Base-by-base conservation (phyloP, 2,888 invertebrate genomes). In the Gandaritis pyraliata region DNA sequence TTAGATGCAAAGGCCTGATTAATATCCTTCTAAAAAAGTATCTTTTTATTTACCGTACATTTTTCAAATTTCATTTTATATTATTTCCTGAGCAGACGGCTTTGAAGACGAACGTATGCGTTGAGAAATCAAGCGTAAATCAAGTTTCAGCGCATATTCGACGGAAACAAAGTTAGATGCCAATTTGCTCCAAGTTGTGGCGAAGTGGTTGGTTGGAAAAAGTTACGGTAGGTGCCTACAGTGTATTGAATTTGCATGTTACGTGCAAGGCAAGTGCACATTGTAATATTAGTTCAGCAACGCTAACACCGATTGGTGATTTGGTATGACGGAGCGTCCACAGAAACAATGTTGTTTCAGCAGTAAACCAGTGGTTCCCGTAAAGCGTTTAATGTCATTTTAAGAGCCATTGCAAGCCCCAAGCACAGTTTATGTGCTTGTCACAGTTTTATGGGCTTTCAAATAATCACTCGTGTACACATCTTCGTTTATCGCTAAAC, bases 331-430 rank as follows among this genome's bases (percentile, higher is more conserved):
- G 58, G 12, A 7, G 33, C 55, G 58, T 60, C 60, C 39, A 49
- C 51, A 60, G 63, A 73, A 81, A 88, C 88, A 87, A 80, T 88
- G 88, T 89, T 81, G 82, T 80, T 75, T 69, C 68, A 72, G 73
- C 78, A 75, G 74, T 87, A 81, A 83, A 86, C 74, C 78, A 76
- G 75, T 69, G 80, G 78, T 76, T 76, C 79, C 56, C 80, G 80
- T 82, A 80, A 83, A 83, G 76, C 82, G 81, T 86, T 86, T 87
- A 87, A 87, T 82, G 81, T 77, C 79, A 69, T 81, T 88, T 89
- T 88, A 89, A 85, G 82, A 81, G 74, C 85, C 80, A 83, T 87
- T 82, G 78, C 82, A 75, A 82, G 79, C 80, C 81, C 72, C 75
- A 71, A 72, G 74, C 62, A 73, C 73, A 72, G 77, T 87, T 86